These are phyloP conservation scores for Muschampia plurimacula DNA, from an alignment of 2,888 invertebrate species.

Conservation along the genomic window DNA sequence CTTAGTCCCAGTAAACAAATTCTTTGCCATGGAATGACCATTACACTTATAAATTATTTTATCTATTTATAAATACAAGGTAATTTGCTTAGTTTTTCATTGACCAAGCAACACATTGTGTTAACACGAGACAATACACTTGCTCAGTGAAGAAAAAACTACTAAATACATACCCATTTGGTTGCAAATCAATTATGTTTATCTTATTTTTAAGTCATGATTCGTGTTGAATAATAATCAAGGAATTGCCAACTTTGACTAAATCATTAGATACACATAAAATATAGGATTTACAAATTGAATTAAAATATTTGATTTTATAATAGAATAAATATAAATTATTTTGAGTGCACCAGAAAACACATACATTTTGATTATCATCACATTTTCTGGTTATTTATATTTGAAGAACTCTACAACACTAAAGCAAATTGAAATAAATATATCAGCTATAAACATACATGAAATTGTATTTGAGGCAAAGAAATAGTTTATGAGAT, in stretches of 20 bases:
- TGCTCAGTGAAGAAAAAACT: not conserved
- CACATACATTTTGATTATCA: too few species aligned
- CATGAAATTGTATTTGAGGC: not conserved
- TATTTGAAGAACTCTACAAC: not conserved
- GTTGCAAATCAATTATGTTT: not conserved
- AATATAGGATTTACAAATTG: not conserved
- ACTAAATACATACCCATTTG: not conserved
- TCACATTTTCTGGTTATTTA: too few species aligned
- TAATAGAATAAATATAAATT: too few species aligned
- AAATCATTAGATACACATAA: not conserved
- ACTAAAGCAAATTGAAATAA: too few species aligned
- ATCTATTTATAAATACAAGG: conserved; percentile 28
- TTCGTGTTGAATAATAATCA: not conserved
- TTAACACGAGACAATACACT: not conserved
- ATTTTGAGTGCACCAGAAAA: too few species aligned
- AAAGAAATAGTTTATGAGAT: not conserved
- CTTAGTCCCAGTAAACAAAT: conserved; percentile 34
- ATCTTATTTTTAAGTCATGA: not conserved
- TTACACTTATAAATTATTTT: conserved; percentile 33
- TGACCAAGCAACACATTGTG: not conserved
- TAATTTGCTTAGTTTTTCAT: not conserved
- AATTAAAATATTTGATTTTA: too few species aligned
- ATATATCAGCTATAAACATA: not conserved
- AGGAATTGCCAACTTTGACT: not conserved
- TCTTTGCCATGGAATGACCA: conserved; percentile 39